Evolutionary conservation across 2,888 invertebrate genomes (phyloP).

Genomic region (Eupithecia dodoneata): DNA sequence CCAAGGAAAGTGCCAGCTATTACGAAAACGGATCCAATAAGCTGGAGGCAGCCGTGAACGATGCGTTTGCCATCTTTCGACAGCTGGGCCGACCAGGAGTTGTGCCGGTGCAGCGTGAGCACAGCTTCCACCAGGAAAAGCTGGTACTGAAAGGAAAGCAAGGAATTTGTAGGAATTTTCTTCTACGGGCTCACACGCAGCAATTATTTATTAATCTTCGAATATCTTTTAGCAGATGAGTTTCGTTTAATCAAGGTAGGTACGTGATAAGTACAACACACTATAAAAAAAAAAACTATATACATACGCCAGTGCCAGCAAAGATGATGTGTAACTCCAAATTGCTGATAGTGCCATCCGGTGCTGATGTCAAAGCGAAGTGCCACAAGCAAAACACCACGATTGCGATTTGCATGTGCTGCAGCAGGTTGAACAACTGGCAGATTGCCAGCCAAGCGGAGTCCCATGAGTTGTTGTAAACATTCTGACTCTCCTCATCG

Average conservation of each 20-base stretch:
- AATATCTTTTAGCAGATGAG: background rate
- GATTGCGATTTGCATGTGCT: constrained; percentile 78
- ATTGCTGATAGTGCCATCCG: constrained; percentile 73
- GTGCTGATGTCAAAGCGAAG: constrained; percentile 70
- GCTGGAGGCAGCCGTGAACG: constrained; percentile 82
- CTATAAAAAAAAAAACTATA: constrained; percentile 14
- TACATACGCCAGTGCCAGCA: constrained; percentile 80
- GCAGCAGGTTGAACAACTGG: constrained; percentile 74
- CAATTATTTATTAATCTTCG: background rate
- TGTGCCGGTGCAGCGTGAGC: constrained; percentile 75
- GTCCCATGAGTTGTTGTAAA: constrained; percentile 67
- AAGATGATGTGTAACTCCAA: constrained; percentile 78
- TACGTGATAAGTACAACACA: background rate
- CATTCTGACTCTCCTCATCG: constrained; percentile 72
- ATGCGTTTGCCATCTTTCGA: constrained; percentile 71
- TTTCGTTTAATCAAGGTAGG: background rate
- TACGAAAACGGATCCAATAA: constrained; percentile 77
- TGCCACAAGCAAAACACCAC: constrained; percentile 77
- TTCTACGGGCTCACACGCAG: background rate
- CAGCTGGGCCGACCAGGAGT: constrained; percentile 78
- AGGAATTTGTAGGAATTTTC: background rate
- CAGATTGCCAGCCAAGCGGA: constrained; percentile 76
- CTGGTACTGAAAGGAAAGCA: constrained; percentile 71
- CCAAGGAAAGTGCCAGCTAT: constrained; percentile 79
- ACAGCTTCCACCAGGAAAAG: constrained; percentile 80